Evolutionary conservation across 2,113 vertebrate species (phyloP).

Genomic region (Mobula birostris): DNA sequence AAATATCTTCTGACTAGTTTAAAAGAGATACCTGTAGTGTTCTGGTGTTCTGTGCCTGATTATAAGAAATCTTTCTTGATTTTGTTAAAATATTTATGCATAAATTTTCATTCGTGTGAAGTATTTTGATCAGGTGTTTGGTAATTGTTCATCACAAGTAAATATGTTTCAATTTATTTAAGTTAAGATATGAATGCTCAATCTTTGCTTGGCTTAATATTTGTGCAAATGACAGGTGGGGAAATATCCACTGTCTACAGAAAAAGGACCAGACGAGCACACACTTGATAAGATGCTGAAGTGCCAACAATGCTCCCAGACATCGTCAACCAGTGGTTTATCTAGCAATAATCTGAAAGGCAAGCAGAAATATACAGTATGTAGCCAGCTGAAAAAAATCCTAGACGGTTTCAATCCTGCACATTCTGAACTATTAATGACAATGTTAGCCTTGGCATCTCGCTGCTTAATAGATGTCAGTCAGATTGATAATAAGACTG

Average conservation of each 20-base stretch:
- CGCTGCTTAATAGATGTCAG: background rate
- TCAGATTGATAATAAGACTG: background rate
- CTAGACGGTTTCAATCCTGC: background rate
- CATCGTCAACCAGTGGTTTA: background rate
- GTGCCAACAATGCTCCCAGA: background rate
- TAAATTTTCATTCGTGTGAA: background rate
- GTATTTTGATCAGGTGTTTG: background rate
- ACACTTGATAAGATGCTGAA: background rate
- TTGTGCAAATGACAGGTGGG: slow-evolving; percentile 15
- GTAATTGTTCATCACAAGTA: background rate
- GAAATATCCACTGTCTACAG: background rate
- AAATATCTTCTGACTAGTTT: background rate
- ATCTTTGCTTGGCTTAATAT: slow-evolving; percentile 15
- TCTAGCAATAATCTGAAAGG: background rate
- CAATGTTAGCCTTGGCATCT: background rate
- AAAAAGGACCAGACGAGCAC: background rate
- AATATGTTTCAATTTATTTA: background rate
- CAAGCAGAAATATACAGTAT: background rate
- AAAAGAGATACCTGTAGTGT: background rate
- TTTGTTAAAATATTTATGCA: background rate
- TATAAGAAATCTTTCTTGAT: too few species aligned
- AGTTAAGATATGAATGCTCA: background rate
- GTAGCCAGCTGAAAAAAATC: background rate
- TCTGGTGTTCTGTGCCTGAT: background rate
- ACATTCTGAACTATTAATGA: background rate